Percentiles rank a stretch among this genome's conserved stretches.
These are phyloP conservation scores for Caenorhabditis sulstoni DNA, from an alignment of 2,888 invertebrate genomes.

Conservation along the genomic window DNA sequence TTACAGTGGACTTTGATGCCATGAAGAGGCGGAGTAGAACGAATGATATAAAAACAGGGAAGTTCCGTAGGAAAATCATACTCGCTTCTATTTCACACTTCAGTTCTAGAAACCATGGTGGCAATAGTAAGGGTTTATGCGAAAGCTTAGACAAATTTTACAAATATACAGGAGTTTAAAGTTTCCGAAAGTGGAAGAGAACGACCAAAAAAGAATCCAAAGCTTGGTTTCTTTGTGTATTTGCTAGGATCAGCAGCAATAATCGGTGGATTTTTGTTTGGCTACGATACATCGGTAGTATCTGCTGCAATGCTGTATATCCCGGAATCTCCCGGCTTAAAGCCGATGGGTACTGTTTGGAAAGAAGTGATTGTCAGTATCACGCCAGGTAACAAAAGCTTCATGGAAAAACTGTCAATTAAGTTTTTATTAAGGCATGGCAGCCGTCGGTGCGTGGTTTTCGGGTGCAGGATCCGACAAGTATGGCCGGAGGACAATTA, in stretches of 20 bases:
- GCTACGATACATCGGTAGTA: slow-evolving; percentile 84
- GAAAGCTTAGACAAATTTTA: too few species aligned
- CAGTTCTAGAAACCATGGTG: slow-evolving; percentile 33
- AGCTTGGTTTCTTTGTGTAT: slow-evolving; percentile 66
- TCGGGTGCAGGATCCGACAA: slow-evolving; percentile 82
- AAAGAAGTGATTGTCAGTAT: slow-evolving; percentile 75
- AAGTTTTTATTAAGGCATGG: slow-evolving; percentile 77
- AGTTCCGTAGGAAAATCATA: background rate
- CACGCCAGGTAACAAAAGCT: slow-evolving; percentile 65
- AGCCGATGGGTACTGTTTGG: slow-evolving; percentile 72
- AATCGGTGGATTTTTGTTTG: slow-evolving; percentile 80
- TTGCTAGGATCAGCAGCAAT: slow-evolving; percentile 70
- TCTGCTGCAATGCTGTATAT: slow-evolving; percentile 81
- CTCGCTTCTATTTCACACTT: background rate
- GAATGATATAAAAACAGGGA: slow-evolving; percentile 6
- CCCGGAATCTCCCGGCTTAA: slow-evolving; percentile 66
- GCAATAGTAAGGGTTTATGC: slow-evolving; percentile 33
- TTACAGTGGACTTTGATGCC: slow-evolving; percentile 35
- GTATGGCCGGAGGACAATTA: slow-evolving; percentile 83
- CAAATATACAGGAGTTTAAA: slow-evolving; percentile 41
- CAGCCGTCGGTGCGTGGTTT: slow-evolving; percentile 68
- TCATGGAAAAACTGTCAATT: background rate
- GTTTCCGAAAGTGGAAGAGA: slow-evolving; percentile 58
- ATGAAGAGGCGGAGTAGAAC: slow-evolving; percentile 26
- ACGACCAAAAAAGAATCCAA: slow-evolving; percentile 58